These are phyloP conservation scores for Notarius quadriscutis DNA, from an alignment of 2,113 vertebrate genomes.

Conservation along the genomic window DNA sequence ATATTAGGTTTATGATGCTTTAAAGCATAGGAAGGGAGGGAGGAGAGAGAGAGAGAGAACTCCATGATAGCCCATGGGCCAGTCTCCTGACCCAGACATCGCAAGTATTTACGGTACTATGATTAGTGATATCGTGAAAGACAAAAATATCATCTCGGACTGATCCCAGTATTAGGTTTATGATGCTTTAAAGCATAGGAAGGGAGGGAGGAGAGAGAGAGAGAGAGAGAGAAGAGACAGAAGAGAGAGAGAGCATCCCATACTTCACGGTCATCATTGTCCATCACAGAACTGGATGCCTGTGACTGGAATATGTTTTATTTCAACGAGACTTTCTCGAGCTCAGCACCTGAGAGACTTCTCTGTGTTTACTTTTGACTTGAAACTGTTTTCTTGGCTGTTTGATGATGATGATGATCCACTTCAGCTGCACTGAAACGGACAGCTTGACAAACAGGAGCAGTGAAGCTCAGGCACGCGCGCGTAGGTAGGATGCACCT, in stretches of 20 bases:
- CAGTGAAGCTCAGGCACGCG: neutral
- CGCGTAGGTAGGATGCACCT: neutral
- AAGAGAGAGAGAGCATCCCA: neutral
- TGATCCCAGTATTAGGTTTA: too few relatives aligned
- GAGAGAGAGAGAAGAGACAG: constrained; percentile 3
- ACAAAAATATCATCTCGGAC: too few relatives aligned
- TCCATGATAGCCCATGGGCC: too few relatives aligned
- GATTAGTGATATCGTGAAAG: too few relatives aligned
- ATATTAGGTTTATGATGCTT: too few relatives aligned
- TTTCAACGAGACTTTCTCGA: neutral
- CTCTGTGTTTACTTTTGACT: neutral
- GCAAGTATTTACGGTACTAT: too few relatives aligned
- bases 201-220: neutral
- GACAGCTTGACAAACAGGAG: neutral
- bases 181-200: too few relatives aligned
- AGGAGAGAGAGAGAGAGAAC: neutral
- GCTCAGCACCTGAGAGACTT: neutral
- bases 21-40: too few relatives aligned
- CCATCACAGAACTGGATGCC: neutral
- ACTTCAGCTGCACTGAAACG: neutral
- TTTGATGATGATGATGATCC: neutral
- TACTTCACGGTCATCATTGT: neutral
- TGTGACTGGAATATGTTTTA: constrained; percentile 1
- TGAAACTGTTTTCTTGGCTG: neutral
- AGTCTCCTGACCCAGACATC: too few relatives aligned